Conservation (phyloP, 2,797 vertebrate species). For the Apogon talboti region DNA sequence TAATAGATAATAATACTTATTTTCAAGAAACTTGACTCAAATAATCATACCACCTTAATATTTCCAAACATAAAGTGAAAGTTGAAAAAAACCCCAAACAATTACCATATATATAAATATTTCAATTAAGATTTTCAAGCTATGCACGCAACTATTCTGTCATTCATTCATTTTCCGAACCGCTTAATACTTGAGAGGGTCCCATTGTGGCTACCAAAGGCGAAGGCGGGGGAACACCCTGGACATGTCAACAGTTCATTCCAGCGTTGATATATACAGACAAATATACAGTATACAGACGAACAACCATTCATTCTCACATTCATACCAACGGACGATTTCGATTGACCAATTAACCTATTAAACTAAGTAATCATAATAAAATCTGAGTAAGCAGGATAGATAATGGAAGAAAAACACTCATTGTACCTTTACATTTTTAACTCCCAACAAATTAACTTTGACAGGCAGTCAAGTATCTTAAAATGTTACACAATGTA, state of each 20-base stretch:
- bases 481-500: background rate
- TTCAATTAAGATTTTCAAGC: too few species aligned
- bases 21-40: background rate
- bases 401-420: background rate
- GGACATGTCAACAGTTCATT: background rate
- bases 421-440: background rate
- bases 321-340: background rate
- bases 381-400: background rate
- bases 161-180: background rate
- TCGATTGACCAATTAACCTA: too few species aligned
- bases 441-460: constrained; percentile 1
- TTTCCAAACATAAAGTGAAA: too few species aligned
- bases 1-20: background rate
- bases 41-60: background rate
- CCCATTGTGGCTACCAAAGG: too few species aligned
- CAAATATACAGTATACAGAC: too few species aligned
- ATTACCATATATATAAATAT: too few species aligned
- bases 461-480: constrained; percentile 7
- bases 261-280: too few species aligned
- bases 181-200: too few species aligned
- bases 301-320: too few species aligned
- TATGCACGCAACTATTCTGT: background rate
- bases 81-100: too few species aligned
- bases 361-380: background rate
- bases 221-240: too few species aligned